Base-by-base conservation (phyloP, 2,113 vertebrate species). In the Mionectes macconnelli region DNA sequence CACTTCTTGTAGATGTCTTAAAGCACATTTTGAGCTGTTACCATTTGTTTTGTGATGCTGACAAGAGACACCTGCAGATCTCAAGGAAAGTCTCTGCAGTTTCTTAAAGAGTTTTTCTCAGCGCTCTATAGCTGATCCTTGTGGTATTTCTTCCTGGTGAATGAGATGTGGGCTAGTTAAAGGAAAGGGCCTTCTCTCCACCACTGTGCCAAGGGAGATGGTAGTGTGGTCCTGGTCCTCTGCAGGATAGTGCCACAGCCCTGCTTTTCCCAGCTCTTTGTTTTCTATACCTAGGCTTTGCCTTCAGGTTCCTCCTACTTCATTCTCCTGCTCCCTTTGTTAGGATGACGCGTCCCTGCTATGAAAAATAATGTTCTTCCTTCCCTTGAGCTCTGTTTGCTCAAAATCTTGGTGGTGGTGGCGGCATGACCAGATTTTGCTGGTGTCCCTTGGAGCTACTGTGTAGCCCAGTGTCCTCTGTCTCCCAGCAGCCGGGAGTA, bases 51-150 rank as follows among this genome's bases (percentile, higher is more conserved):
- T 21, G 2, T 92, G 69, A 11, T 88, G 37, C 42, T 89, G 76
- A 82, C 45, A 72, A 53, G 42, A 81, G 40, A 60, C 10, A 20
- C 57, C 45, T 76, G 53, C 53, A 73, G 78, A 74, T 84, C 72
- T 94, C 60, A 52, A 40, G 49, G 42, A 72, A 84, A 60, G 67
- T 89, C 31, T 87, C 50, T 62, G 49, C 82, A 64, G 45, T 66
- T 63, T 77, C 66, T 64, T 53, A 22, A 2, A 59, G 64, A 35
- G 16, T n/a, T 67, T 93, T 83, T 63, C 39, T 60, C 12, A 21
- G 28, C 0, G 0, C 31, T 57, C 60, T 57, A 4, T 9, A 14
- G 11, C 4, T 0, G 19, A 4, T 50, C 64, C 89, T 82, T 78
- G 45, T n/a, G 6, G 23, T 63, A 39, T 82, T 81, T 74, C 21